Evolutionary conservation across 2,113 vertebrate species (phyloP), one percentile per base, ranked within the genome.

Genomic region (Alligator sinensis): DNA sequence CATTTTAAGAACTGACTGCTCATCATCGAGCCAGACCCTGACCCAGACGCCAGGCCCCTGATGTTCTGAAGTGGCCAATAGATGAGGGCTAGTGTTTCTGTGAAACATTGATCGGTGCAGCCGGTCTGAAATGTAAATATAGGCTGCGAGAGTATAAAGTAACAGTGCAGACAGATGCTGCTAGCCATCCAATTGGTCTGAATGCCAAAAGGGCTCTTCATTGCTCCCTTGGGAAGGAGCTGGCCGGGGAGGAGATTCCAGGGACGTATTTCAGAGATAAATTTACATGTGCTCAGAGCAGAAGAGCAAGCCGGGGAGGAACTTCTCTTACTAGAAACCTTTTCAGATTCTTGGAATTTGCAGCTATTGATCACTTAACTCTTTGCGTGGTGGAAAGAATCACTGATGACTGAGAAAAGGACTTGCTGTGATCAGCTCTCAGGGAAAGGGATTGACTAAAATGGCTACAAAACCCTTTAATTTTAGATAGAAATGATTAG

Each of bases 131-230:
- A 1, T 86, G 92, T 76, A 77, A 96, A 90, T 30, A 82, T 77
- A 57, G 80, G 13, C 70, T 68, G 68, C 64, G 91, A 61, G 80
- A 62, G 12, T 5, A 30, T 83, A 87, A 95, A 91, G 93, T 84
- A 92, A 76, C 47, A 72, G 55, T 63, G 38, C 47, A 4, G 78
- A 55, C 18, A 90, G 94, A 87, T 70, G 38, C 62, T 68, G 64
- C 77, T 81, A 84, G 80, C 84, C 86, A 91, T 62, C 91, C 88
- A 38, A 72, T 86, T 58, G 24, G 63, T 24, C 86, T 88, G 87
- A 80, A 80, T 57, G 84, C 47, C 30, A 30, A 24, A 77, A 55
- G 14, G 63, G 74, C 34, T 91, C 80, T 96, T 68, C 70, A 85
- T 55, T 60, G 80, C 62, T 93, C 87, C 93, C 85, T 1, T 2